A percentile compares a stretch with the other conserved stretches of the same genome.
Conservation (phyloP, 2,113 vertebrate genomes). For the Otus sunia region DNA sequence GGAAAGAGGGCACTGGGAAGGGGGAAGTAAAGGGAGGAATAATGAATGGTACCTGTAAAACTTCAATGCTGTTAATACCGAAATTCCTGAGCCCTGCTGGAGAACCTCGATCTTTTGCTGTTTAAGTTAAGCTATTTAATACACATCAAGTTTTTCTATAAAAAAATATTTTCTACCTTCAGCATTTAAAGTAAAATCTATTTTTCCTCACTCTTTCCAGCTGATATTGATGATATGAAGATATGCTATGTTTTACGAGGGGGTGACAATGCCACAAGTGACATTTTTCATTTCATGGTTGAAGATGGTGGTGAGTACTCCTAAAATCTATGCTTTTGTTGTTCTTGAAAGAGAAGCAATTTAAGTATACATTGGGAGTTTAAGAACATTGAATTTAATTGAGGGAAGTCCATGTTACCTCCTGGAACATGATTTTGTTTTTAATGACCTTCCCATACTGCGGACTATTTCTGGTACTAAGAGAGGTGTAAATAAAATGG, state of each 20-base stretch:
- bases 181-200: not conserved
- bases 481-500: not conserved
- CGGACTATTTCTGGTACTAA: not conserved
- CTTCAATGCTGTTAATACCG: not conserved
- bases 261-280: slow-evolving; percentile 85
- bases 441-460: not conserved
- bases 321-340: not conserved
- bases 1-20: not conserved
- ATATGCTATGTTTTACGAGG: slow-evolving; percentile 88
- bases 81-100: not conserved
- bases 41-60: not conserved
- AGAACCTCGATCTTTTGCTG: not conserved
- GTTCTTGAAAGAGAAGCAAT: not conserved
- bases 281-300: slow-evolving; percentile 86
- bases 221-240: slow-evolving; percentile 89
- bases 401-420: not conserved
- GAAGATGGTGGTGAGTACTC: slow-evolving; percentile 86
- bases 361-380: not conserved
- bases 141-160: not conserved
- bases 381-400: not conserved
- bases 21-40: not conserved
- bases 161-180: not conserved
- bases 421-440: not conserved
- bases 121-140: not conserved
- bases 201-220: slow-evolving; percentile 70